These are phyloP conservation scores for Macrophya alboannulata DNA, from an alignment of 2,888 invertebrate genomes.

Conservation along the genomic window DNA sequence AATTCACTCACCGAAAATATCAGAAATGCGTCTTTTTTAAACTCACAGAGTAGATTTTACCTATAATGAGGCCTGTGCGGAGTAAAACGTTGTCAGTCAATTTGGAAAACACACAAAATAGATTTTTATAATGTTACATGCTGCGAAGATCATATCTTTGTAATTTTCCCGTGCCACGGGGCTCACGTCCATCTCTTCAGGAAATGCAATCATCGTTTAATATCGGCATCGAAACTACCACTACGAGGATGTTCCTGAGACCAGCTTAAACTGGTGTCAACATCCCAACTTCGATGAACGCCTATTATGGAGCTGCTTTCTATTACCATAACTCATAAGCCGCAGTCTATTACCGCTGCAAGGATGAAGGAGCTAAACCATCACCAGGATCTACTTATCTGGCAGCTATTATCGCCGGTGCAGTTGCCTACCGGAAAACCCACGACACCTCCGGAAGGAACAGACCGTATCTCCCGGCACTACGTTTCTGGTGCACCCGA, in stretches of 20 bases:
- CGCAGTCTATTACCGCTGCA: not conserved
- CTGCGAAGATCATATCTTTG: no score
- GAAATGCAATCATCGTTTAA: no score
- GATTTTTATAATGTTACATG: no score
- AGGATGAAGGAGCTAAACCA: not conserved
- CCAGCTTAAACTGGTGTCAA: not conserved
- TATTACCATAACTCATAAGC: not conserved
- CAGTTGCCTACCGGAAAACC: not conserved
- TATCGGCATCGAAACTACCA: not conserved
- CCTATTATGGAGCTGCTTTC: not conserved
- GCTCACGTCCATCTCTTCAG: no score
- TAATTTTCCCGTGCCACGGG: no score
- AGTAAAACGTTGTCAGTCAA: no score
- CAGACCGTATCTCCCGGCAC: not conserved
- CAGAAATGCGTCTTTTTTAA: no score
- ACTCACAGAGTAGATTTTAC: no score
- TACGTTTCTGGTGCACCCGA: not conserved
- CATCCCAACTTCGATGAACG: not conserved
- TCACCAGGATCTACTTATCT: not conserved
- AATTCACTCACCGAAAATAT: no score
- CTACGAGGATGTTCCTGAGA: not conserved
- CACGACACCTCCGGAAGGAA: not conserved
- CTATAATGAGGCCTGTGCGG: no score
- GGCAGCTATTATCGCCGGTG: not conserved
- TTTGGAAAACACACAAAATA: no score